These are phyloP conservation scores for Chrysodeixis includens DNA, from an alignment of 2,888 invertebrate species.

Conservation along the genomic window DNA sequence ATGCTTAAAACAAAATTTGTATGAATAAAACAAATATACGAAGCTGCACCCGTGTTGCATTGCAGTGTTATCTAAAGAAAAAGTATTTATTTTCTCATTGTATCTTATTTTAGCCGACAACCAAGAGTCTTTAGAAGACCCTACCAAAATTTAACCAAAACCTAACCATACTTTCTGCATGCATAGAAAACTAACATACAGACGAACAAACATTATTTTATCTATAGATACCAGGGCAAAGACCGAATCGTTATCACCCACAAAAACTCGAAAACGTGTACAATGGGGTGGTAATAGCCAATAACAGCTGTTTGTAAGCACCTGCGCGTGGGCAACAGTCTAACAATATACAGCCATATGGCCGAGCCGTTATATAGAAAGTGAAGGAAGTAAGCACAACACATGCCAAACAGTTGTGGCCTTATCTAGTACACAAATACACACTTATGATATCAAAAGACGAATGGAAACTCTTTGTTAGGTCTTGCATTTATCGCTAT, in stretches of 20 bases:
- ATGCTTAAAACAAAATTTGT: too few species aligned
- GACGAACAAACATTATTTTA: neutral
- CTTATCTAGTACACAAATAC: neutral
- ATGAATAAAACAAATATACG: too few species aligned
- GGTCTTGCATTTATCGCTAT: neutral
- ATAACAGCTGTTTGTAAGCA: conserved; percentile 74
- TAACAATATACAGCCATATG: conserved; percentile 68
- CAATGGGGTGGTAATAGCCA: conserved; percentile 41
- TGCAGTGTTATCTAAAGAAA: too few species aligned
- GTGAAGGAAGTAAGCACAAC: conserved; percentile 12
- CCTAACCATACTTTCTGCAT: too few species aligned
- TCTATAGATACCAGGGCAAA: neutral
- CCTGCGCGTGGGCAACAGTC: conserved; percentile 79
- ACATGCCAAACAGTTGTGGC: conserved; percentile 13
- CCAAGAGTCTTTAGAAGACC: too few species aligned
- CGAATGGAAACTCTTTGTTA: neutral
- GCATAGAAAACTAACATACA: neutral
- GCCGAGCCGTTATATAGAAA: conserved; percentile 55
- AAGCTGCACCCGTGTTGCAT: too few species aligned
- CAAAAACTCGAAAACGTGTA: conserved; percentile 20
- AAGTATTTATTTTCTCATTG: too few species aligned
- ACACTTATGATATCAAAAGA: neutral
- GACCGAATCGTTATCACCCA: neutral
- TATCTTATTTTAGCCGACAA: too few species aligned
- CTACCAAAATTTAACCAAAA: too few species aligned